Percentiles rank a stretch among this genome's conserved stretches.
Evolutionary conservation across 1,140 invertebrate species (phyloP).

Genomic region (Drosophila pseudoananassae): DNA sequence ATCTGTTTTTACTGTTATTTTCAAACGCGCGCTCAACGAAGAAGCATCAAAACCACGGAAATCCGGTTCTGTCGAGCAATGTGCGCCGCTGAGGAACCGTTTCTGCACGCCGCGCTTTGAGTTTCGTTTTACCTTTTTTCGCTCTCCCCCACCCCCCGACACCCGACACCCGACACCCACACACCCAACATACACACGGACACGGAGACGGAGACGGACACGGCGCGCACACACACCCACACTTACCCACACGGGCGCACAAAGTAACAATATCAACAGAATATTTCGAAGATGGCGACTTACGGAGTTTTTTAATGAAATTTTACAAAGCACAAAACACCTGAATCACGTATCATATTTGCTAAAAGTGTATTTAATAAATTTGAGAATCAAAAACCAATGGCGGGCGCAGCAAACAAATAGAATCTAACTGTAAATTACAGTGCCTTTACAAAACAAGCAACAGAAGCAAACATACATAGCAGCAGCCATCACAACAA

Average conservation of each 20-base stretch:
- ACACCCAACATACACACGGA: constrained; percentile 32
- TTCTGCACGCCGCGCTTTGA: constrained; percentile 67
- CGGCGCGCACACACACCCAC: constrained; percentile 6
- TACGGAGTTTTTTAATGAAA: constrained; percentile 51
- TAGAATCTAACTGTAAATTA: constrained; percentile 70
- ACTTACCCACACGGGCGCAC: constrained; percentile 5
- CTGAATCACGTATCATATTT: constrained; percentile 50
- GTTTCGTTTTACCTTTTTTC: constrained; percentile 69
- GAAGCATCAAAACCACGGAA: too few species aligned
- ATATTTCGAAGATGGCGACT: constrained; percentile 28
- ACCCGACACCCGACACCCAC: constrained; percentile 22
- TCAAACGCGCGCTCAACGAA: too few species aligned
- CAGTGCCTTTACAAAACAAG: constrained; percentile 69
- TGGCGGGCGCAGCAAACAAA: constrained; percentile 40
- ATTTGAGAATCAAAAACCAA: constrained; percentile 24
- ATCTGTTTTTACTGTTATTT: too few species aligned
- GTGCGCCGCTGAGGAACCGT: constrained; percentile 66
- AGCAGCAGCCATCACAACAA: constrained; percentile 12
- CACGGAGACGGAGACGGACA: too few species aligned
- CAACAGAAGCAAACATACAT: constrained; percentile 47
- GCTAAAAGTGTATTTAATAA: constrained; percentile 73
- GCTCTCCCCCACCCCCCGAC: constrained; percentile 37
- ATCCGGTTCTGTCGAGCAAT: constrained; percentile 72
- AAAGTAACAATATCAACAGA: constrained; percentile 42
- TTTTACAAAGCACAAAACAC: constrained; percentile 46